A percentile compares a stretch with the other conserved stretches of the same genome.
Conservation (phyloP, 2,888 invertebrate species). For the Nysson spinosus region DNA sequence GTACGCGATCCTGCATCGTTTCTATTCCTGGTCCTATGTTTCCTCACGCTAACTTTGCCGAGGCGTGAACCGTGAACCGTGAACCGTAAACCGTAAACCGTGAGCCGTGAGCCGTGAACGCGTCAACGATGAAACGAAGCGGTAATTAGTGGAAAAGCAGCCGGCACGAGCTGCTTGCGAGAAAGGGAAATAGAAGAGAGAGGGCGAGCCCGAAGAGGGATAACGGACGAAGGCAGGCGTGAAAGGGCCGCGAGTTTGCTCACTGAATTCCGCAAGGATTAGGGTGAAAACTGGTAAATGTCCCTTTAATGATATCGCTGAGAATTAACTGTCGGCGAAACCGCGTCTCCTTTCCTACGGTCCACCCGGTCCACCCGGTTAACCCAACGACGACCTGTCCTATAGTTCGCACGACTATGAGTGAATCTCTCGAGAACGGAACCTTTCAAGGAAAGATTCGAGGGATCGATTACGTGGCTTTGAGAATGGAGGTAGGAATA, state of each 20-base stretch:
- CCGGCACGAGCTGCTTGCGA: slow-evolving; percentile 39
- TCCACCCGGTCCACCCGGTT: slow-evolving; percentile 47
- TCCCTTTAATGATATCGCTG: slow-evolving; percentile 76
- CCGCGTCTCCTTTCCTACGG: no score
- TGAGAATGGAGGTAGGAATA: slow-evolving; percentile 59
- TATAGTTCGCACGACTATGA: no score
- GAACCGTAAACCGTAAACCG: no score
- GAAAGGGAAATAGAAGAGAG: slow-evolving; percentile 56
- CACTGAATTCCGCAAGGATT: slow-evolving; percentile 76
- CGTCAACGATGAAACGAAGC: slow-evolving; percentile 70
- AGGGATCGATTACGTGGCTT: no score
- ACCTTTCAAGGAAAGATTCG: no score
- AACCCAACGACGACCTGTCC: slow-evolving; percentile 10
- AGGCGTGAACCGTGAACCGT: slow-evolving; percentile 70
- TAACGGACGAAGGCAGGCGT: slow-evolving; percentile 73
- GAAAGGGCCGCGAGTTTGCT: slow-evolving; percentile 72
- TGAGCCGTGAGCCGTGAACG: no score
- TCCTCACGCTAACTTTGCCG: slow-evolving; percentile 52
- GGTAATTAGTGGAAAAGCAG: slow-evolving; percentile 75
- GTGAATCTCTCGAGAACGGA: no score
- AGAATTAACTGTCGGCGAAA: slow-evolving; percentile 67
- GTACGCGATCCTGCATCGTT: no score
- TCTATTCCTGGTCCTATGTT: no score
- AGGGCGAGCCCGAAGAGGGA: slow-evolving; percentile 54
- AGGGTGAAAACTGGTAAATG: slow-evolving; percentile 77